phyloP scores from a whole-genome alignment of 2,113 vertebrate species.

The Noctilio leporinus region DNA sequence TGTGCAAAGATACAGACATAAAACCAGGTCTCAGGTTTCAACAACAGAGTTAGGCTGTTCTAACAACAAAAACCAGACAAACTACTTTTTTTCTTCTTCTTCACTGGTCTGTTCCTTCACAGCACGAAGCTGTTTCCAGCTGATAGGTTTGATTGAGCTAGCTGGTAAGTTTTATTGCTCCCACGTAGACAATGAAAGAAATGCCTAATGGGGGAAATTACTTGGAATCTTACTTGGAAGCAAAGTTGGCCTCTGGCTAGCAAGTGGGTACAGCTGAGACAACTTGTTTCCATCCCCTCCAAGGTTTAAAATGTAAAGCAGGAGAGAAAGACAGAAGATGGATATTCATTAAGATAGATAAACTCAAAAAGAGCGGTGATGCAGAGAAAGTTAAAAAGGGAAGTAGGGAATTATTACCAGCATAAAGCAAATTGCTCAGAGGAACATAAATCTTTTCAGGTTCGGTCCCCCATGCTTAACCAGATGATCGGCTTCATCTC shows the following conservation, averaged over 20 bases:
- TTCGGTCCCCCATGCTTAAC: conserved; percentile 49
- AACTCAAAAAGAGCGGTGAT: conserved; percentile 51
- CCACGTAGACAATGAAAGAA: conserved; percentile 62
- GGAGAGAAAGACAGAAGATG: conserved; percentile 28
- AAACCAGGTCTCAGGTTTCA: background rate
- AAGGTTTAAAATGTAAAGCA: conserved; percentile 47
- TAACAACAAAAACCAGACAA: background rate
- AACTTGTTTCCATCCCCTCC: conserved; percentile 22
- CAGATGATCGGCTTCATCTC: background rate
- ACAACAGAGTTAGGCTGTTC: background rate
- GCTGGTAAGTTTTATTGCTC: conserved; percentile 63
- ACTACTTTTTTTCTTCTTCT: background rate
- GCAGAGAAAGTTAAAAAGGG: conserved; percentile 59
- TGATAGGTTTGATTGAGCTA: conserved; percentile 67
- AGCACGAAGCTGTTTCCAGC: conserved; percentile 60
- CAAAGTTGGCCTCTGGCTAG: conserved; percentile 60
- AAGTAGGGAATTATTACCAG: conserved; percentile 51
- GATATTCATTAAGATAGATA: conserved; percentile 64
- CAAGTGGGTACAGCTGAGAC: conserved; percentile 54
- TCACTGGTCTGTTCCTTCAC: conserved; percentile 29
- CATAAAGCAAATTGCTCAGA: conserved; percentile 40
- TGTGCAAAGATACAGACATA: background rate
- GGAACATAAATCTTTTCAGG: conserved; percentile 53
- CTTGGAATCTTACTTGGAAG: conserved; percentile 51
- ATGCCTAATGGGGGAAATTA: conserved; percentile 53